Percentiles rank a stretch among this genome's conserved stretches.
Conservation (phyloP, 1,140 invertebrate species). For the Stegodyphus mimosarum region DNA sequence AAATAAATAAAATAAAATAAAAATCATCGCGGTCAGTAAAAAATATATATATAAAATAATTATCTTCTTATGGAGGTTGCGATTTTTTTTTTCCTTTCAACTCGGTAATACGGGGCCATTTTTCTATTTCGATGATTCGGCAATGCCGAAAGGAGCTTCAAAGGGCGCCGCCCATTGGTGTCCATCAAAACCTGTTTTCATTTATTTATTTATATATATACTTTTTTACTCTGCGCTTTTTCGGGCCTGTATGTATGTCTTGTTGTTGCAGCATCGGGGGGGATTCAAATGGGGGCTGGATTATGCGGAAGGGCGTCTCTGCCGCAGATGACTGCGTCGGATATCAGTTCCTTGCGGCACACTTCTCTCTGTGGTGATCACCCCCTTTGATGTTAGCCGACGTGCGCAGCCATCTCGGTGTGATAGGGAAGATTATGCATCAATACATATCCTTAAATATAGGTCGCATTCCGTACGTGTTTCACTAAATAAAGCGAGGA, state of each 20-base stretch:
- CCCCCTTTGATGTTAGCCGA: conserved; percentile 32
- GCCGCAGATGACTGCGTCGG: neutral
- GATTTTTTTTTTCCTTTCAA: conserved; percentile 3
- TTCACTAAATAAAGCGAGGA: neutral
- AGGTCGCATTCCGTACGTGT: neutral
- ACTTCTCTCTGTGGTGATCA: conserved; percentile 2
- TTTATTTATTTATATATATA: conserved; percentile 32
- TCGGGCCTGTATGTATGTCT: neutral
- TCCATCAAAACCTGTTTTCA: conserved; percentile 45
- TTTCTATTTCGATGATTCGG: conserved; percentile 34
- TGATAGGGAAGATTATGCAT: neutral
- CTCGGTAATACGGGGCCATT: conserved; percentile 31
- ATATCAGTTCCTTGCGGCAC: conserved; percentile 26
- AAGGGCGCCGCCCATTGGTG: conserved; percentile 34
- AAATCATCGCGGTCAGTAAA: neutral
- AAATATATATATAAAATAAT: conserved; percentile 24
- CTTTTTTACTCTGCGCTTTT: neutral
- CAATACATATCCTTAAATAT: neutral
- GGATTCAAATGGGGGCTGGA: neutral
- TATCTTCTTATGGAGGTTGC: conserved; percentile 29
- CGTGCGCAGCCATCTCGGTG: conserved; percentile 1
- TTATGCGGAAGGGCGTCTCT: conserved; percentile 8
- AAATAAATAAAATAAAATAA: neutral
- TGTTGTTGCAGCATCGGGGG: neutral
- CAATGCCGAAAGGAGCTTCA: conserved; percentile 14